Evolutionary conservation across 2,113 vertebrate species (phyloP), one percentile per base, ranked within the genome.

Genomic region (Ploceus nigricollis): DNA sequence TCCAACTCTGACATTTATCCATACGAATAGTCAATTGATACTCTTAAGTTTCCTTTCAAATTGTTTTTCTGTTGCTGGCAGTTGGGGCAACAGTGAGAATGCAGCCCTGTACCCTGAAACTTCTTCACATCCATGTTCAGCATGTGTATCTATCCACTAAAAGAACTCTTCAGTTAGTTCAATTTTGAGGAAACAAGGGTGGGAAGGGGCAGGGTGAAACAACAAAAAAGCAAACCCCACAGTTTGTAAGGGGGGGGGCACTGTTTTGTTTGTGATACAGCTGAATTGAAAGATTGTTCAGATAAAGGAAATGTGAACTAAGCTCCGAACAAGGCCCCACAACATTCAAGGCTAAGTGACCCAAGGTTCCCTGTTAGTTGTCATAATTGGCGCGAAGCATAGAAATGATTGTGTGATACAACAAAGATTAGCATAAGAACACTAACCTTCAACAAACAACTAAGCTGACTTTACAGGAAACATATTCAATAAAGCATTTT

Each of bases 381-480:
- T 71, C 68, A 16, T 22, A 81, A 91, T 71, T 40, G 15, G 39
- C 3, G 11, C 16, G 39, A 92, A 96, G 30, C 44, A 89, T n/a
- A 71, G 79, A 75, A 89, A 45, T 73, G 45, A 58, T 35, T 48
- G 44, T 57, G 39, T 57, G 64, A 85, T 50, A 77, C 39, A 89
- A 70, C 30, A 39, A 85, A 82, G 82, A 76, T 72, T 64, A 86
- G 51, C 47, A 12, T 69, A 82, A 82, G 37, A 94, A 73, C 50
- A 91, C 33, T 75, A 66, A 94, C n/a, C 56, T 81, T 80, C 82
- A 93, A 61, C n/a, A 85, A 96, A 80, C 28, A 28, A 58, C 50
- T 83, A 92, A 72, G 72, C 9, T 90, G 48, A 70, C 91, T 83
- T 94, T 89, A 93, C 50, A 93, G 69, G 50, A 95, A 87, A 97